phyloP scores from a whole-genome alignment of 2,797 vertebrate genomes.

The Gila robusta region DNA sequence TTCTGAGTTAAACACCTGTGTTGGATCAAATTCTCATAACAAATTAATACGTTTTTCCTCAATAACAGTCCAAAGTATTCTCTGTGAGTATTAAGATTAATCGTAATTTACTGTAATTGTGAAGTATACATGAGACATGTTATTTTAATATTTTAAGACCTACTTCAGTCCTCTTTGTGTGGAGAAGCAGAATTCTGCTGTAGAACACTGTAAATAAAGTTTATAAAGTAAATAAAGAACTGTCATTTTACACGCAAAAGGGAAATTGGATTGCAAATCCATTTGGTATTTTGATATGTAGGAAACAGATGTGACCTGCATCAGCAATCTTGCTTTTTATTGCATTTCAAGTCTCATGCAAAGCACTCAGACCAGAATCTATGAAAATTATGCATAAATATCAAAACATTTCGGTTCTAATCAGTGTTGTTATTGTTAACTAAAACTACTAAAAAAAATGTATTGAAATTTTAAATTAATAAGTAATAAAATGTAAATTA shows the following conservation, averaged over 20 bases:
- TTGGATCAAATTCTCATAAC: neutral
- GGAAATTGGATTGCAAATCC: constrained; percentile 45
- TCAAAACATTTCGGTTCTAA: neutral
- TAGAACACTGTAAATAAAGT: constrained; percentile 53
- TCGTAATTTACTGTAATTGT: neutral
- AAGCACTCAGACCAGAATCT: neutral
- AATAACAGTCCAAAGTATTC: neutral
- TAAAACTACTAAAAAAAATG: too few species aligned
- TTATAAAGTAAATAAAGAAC: constrained; percentile 1
- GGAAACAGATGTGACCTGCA: constrained; percentile 53
- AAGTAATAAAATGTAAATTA: neutral
- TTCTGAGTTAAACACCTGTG: neutral
- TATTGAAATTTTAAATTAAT: neutral
- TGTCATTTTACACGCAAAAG: constrained; percentile 24
- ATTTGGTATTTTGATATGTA: constrained; percentile 48
- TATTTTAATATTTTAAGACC: neutral
- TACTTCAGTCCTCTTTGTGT: neutral
- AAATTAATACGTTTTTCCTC: neutral
- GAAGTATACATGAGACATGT: neutral
- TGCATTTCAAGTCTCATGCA: neutral
- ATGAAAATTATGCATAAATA: neutral
- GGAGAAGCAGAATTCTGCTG: constrained; percentile 49
- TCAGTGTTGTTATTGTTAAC: neutral
- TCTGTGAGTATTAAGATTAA: neutral
- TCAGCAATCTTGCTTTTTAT: constrained; percentile 16